These are phyloP conservation scores for Microtus oregoni DNA, from an alignment of 2,113 vertebrate genomes.

Conservation along the genomic window DNA sequence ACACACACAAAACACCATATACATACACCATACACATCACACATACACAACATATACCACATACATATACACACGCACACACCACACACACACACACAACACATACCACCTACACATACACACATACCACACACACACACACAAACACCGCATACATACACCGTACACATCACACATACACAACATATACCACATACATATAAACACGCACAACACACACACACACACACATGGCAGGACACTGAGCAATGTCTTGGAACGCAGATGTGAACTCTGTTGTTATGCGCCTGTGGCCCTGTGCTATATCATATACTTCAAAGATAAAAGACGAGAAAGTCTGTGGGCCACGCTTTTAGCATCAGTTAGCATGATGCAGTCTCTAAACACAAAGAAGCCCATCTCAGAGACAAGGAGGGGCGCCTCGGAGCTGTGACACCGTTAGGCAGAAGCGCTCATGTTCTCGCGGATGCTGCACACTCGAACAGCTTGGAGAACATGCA, in stretches of 20 bases:
- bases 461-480: no score
- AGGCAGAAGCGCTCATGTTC: rapidly evolving
- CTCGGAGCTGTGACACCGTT: not conserved
- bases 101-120: not conserved
- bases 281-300: not conserved
- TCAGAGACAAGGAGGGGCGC: not conserved
- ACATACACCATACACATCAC: not conserved
- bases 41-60: not conserved
- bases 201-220: not conserved
- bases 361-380: not conserved
- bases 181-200: not conserved
- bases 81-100: no score
- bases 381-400: slow-evolving; percentile 34
- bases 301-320: not conserved
- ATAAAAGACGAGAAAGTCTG: not conserved
- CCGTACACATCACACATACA: no score
- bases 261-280: not conserved
- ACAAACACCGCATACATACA: not conserved
- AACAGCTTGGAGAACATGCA: not conserved
- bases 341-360: not conserved
- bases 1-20: not conserved
- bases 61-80: not conserved
- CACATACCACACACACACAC: not conserved
- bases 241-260: not conserved
- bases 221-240: not conserved